Evolutionary conservation across 1,140 invertebrate genomes (phyloP), one percentile per base, ranked within the genome.

Genomic region (Aplysia californica): DNA sequence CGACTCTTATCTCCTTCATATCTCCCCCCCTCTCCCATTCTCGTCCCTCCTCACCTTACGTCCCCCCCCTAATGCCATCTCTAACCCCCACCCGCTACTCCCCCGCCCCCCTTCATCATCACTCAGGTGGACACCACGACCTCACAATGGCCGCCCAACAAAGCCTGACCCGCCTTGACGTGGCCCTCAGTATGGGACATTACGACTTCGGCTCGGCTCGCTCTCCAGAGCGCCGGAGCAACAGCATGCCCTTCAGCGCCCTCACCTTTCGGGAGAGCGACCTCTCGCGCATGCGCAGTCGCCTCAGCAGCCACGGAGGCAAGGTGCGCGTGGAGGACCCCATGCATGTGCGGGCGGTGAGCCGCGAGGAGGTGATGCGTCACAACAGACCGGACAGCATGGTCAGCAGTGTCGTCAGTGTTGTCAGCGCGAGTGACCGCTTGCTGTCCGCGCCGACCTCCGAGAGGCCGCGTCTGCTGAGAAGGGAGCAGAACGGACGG

Each of bases 91-190:
- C n/a, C n/a, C n/a, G n/a, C n/a, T n/a, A n/a, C n/a, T n/a, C n/a
- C n/a, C n/a, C n/a, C n/a, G n/a, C n/a, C n/a, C n/a, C n/a, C n/a
- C n/a, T n/a, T n/a, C n/a, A n/a, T n/a, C n/a, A n/a, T n/a, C n/a
- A n/a, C n/a, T n/a, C 79, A 85, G 86, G 84, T 31, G 78, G 77
- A 2, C 76, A 83, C 3, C 84, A 87, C 55, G 80, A 78, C n/a
- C 77, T 80, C 5, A 85, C 84, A 0, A 76, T 78, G 36, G 73
- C 74, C 41, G 80, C 83, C 3, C 67, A 79, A 35, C 66, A 83
- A 15, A 78, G 77, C 29, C 69, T 87, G 15, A 85, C 80, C 33
- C 74, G 83, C 6, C 55, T 86, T 26, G 82, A 83, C 36, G 75
- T 82, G 3, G 76, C 81, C 0, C 50, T 87, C n/a, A 82, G 84